phyloP scores from a whole-genome alignment of 30 jellyfish, hydroid and myxozoan species.

The Hydractinia echinata region DNA sequence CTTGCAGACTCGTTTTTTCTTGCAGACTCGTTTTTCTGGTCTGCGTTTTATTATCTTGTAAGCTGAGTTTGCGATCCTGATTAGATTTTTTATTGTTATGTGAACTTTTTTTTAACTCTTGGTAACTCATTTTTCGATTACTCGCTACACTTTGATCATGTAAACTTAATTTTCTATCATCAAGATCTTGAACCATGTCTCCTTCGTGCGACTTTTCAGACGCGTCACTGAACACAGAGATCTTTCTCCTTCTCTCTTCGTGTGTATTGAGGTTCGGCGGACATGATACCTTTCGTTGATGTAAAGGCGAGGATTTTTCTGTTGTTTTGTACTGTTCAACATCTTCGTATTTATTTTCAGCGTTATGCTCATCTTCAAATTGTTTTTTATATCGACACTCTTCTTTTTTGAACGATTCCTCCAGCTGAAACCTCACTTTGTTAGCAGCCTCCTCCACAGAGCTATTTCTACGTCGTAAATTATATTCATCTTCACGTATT shows the following conservation, averaged over 20 bases:
- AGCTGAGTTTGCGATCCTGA: not conserved
- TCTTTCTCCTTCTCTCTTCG: not conserved
- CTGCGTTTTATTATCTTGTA: not conserved
- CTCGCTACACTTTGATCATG: not conserved
- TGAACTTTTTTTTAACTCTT: not conserved
- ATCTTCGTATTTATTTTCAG: not conserved
- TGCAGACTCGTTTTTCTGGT: constrained; percentile 12
- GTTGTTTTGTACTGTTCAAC: not conserved
- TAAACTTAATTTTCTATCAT: not conserved
- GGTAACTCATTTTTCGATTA: constrained; percentile 7
- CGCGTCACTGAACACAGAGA: constrained; percentile 8
- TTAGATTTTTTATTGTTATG: not conserved
- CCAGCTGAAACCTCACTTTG: constrained; percentile 12
- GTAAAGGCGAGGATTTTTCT: constrained; percentile 5
- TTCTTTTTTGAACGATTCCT: constrained; percentile 23
- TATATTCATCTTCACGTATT: not conserved
- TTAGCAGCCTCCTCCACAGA: constrained; percentile 20
- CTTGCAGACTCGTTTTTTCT: not conserved
- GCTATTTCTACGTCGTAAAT: constrained; percentile 18
- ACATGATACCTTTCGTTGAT: not conserved
- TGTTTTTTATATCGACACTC: constrained; percentile 1
- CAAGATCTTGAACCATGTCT: not conserved
- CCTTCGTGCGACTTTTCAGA: constrained; percentile 4
- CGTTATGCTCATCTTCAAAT: not conserved
- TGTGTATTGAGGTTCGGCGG: not conserved